Base-by-base conservation (phyloP, 2,888 invertebrate species). In the Drosophila greeni region DNA sequence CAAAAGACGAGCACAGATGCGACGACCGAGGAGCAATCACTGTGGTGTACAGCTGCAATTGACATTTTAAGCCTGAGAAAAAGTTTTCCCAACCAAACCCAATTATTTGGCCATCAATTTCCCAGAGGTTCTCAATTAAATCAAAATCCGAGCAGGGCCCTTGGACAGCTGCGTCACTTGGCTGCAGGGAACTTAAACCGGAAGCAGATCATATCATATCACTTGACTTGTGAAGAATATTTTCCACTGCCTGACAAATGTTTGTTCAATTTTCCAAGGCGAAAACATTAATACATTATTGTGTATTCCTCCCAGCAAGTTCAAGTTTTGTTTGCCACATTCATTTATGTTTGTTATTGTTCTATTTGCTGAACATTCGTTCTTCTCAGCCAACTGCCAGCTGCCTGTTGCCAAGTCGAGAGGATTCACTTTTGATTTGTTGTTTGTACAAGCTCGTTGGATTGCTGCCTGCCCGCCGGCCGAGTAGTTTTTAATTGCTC, bases 401-500 rank as follows among this genome's bases (percentile, higher is more conserved):
- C 42, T 33, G 14, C 40, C 20, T 66, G 66, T 66, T 66, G 64
- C 72, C 66, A 64, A 65, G 71, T 57, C 45, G 49, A 61, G 80
- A 59, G 70, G 62, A 42, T 37, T 48, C 52, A 65, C 52, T 67
- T 78, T 83, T 78, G 78, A 83, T 81, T 78, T 83, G 81, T 81
- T 80, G 53, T 65, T 66, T 65, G 40, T 67, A 67, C 69, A 67
- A 45, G 60, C 60, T 60, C 52, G 48, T 51, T 40, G 43, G 48
- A 37, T 67, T 59, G 61, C 58, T 67, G 53, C 40, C 47, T 54
- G 52, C 54, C 57, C 54, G 65, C 42, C 45, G 73, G 48, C 60
- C 84, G 82, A 79, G 79, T 82, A 76, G 84, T 82, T 84, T 83
- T 78, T 78, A 82, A 79, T 79, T 79, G 70, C 76, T 42, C 43